Evolutionary conservation across 2,113 vertebrate species (phyloP).

Genomic region (Pelobates fuscus): DNA sequence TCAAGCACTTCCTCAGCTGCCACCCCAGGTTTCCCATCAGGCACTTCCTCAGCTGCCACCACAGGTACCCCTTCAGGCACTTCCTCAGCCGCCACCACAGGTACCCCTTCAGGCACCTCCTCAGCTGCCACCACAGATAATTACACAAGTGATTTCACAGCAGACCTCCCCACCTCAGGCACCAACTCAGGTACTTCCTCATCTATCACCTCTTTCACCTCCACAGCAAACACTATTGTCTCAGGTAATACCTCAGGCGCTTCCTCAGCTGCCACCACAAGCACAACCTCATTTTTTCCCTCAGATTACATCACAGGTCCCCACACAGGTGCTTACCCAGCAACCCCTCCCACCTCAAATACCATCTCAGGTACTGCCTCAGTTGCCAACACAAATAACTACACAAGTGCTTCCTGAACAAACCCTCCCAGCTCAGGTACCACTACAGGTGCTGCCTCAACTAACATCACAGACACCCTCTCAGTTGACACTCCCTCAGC

Average conservation of each 20-base stretch:
- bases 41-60: not conserved
- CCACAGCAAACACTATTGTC: too few relatives aligned
- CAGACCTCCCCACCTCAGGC: not conserved
- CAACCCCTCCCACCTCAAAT: not conserved
- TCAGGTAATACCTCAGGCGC: too few relatives aligned
- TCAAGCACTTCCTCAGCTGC: not conserved
- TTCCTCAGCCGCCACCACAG: not conserved
- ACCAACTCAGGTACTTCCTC: not conserved
- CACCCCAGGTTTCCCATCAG: not conserved
- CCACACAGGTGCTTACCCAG: too few relatives aligned
- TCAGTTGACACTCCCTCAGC: not conserved
- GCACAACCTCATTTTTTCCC: too few relatives aligned
- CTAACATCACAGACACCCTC: not conserved
- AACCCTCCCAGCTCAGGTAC: not conserved
- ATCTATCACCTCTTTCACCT: not conserved
- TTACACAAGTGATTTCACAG: too few relatives aligned
- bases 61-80: not conserved
- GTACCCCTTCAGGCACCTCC: too few relatives aligned
- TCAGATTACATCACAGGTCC: too few relatives aligned
- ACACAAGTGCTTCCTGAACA: too few relatives aligned
- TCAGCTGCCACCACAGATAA: too few relatives aligned
- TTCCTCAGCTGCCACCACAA: too few relatives aligned
- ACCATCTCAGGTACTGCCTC: not conserved
- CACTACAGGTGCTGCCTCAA: not conserved
- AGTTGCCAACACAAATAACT: not conserved